Base-by-base conservation (phyloP, 2,888 invertebrate genomes). In the Aleiodes testaceus region DNA sequence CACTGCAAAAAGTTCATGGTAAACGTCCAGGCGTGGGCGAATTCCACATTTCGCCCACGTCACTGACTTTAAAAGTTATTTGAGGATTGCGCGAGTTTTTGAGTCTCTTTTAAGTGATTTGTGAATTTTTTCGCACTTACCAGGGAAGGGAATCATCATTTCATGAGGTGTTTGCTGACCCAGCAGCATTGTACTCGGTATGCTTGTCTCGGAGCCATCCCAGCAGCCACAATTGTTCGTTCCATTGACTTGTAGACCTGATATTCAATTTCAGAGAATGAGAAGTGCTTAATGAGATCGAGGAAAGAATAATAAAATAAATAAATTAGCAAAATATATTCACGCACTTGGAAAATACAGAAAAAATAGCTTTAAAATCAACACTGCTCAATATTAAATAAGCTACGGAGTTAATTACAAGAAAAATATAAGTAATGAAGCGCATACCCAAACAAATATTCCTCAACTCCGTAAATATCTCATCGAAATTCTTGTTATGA, bases 211-310 rank as follows among this genome's bases (percentile, higher is more conserved):
- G 30, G 86, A 84, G 73, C 82, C 82, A 68, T 87, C 87, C 87
- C 87, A 87, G 74, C 86, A 85, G 69, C 82, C 81, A 72, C 85
- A 85, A 78, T 85, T 86, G 53, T 85, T 83, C 70, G 83, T 85
- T 74, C 87, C 87, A 76, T 87, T 87, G 36, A 87, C 82, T 79
- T 87, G 87, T 84, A 87, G 84, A 74, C 87, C 87, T 87, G 67
- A 45, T 74, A 18, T 26, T 44, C 49, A 18, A 36, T 61, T 42
- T 36, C 2, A 3, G 61, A 5, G 59, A 44, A 61, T 59, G 47
- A 68, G 22, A 26, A 36, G 36, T 6, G 9, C 9, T 36, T 36
- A 9, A 36, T 1, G 36, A 9, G 7, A 36, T 36, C 9, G 36
- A 0, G 7, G 36, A 1, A 9, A 36, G 9, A 36, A 36, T n/a